Evolutionary conservation across 2,113 vertebrate species (phyloP), one percentile per base, ranked within the genome.

Genomic region (Merops nubicus): DNA sequence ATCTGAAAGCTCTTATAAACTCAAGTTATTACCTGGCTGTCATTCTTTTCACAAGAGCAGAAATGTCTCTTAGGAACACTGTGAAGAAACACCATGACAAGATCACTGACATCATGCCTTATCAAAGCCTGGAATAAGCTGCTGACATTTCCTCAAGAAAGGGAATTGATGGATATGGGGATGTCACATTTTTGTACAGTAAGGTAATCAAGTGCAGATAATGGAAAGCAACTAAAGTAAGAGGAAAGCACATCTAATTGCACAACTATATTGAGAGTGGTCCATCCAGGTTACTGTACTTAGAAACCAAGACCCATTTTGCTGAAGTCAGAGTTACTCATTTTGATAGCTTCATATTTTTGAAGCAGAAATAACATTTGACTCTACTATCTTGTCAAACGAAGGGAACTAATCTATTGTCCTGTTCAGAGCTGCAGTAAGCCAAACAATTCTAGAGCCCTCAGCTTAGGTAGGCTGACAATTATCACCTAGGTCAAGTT

Each of bases 181-280:
- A 43, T 43, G 42, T 79, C 64, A 57, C 45, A 28, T 65, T 82
- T 78, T 70, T 60, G 64, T 23, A 88, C 11, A 78, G 22, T 38
- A 69, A 26, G 54, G 64, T 65, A 82, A 93, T 42, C 36, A 70
- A 82, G 45, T 6, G 6, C 23, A 85, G 56, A 53, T n/a, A 85
- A 51, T 7, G 5, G 23, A 78, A 94, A 75, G 9, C 50, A 56
- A 69, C 19, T 15, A 20, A 78, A 68, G 8, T 28, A 53, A 65
- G 36, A 62, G 45, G 48, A 81, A 62, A 43, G 34, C 75, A 78
- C 12, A 50, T 34, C 7, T n/a, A 54, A 15, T 57, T 57, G 36
- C 26, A 56, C 8, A 69, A 22, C 20, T 45, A 16, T 17, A 47
- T 0, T 42, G 36, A 76, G 13, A 88, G 85, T 0, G 0, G 50